phyloP scores from a whole-genome alignment of 2,113 vertebrate genomes.

The Passer domesticus region DNA sequence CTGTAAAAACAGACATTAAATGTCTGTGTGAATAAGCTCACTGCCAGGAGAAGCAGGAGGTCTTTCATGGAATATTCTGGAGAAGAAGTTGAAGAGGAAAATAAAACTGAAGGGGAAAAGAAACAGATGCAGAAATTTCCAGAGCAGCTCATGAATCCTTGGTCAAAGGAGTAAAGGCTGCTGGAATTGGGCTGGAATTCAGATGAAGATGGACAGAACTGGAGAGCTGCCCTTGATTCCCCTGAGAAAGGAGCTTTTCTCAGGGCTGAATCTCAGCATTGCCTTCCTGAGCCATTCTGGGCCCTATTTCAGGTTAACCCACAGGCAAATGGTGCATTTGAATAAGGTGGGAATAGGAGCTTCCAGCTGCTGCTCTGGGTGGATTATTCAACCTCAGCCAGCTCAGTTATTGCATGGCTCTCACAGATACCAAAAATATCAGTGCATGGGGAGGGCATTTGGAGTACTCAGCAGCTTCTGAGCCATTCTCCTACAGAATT shows the following conservation, averaged over 20 bases:
- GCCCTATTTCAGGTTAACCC: neutral
- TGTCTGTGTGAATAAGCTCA: rapidly evolving
- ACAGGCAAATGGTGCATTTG: neutral
- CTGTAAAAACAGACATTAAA: neutral
- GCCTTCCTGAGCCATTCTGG: neutral
- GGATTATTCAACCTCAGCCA: neutral
- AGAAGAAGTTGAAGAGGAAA: neutral
- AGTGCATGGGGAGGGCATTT: neutral
- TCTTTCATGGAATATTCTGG: neutral
- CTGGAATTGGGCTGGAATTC: neutral
- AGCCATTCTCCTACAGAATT: neutral
- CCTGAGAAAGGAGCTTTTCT: neutral
- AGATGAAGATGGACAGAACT: neutral
- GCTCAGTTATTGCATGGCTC: neutral
- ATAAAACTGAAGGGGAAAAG: neutral
- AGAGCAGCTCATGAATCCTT: neutral
- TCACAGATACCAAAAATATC: neutral
- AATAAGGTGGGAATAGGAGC: neutral
- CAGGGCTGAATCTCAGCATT: neutral
- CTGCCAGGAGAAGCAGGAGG: neutral
- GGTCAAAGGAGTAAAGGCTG: neutral
- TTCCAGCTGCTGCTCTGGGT: neutral
- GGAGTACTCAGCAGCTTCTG: neutral
- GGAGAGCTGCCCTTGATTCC: neutral
- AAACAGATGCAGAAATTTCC: neutral